A percentile compares a stretch with the other conserved stretches of the same genome.
phyloP scores from a whole-genome alignment of 1,140 invertebrate species.

The Drosophila aff. region DNA sequence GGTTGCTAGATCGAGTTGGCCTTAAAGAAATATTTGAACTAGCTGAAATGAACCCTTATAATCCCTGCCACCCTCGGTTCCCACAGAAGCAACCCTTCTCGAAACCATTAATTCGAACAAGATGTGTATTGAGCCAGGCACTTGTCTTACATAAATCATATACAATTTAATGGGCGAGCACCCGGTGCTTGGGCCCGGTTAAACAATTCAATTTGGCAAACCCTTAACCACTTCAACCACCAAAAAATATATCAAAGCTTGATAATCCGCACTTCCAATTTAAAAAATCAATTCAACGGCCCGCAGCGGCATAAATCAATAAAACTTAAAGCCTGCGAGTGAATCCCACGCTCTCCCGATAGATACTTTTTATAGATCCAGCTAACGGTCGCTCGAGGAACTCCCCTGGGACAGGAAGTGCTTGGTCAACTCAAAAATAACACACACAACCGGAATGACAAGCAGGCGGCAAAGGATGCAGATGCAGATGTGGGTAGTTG shows the following conservation, averaged over 20 bases:
- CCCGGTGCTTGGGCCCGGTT: conserved; percentile 3
- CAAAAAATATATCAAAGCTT: conserved; percentile 40
- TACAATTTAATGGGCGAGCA: conserved; percentile 49
- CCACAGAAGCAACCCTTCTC: conserved; percentile 21
- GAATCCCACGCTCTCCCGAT: conserved; percentile 62
- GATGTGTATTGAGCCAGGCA: conserved; percentile 43
- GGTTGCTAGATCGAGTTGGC: not conserved
- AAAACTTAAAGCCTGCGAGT: conserved; percentile 41
- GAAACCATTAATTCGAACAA: conserved; percentile 41
- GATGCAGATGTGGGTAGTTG: conserved; percentile 57
- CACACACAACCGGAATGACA: conserved; percentile 29
- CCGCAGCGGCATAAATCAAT: conserved; percentile 76
- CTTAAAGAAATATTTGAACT: conserved; percentile 2
- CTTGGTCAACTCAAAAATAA: conserved; percentile 49
- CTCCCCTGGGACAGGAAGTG: conserved; percentile 65
- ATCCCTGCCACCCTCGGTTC: conserved; percentile 32
- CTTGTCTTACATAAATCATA: conserved; percentile 75
- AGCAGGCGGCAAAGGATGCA: conserved; percentile 48
- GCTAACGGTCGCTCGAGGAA: conserved; percentile 41
- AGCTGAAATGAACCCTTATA: conserved; percentile 14
- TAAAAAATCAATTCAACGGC: conserved; percentile 69
- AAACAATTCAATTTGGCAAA: conserved; percentile 68
- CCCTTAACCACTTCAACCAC: conserved; percentile 28
- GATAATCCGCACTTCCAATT: conserved; percentile 49
- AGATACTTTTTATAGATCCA: conserved; percentile 41